Base-by-base conservation (phyloP, 2,797 vertebrate species). In the Manis pentadactyla region DNA sequence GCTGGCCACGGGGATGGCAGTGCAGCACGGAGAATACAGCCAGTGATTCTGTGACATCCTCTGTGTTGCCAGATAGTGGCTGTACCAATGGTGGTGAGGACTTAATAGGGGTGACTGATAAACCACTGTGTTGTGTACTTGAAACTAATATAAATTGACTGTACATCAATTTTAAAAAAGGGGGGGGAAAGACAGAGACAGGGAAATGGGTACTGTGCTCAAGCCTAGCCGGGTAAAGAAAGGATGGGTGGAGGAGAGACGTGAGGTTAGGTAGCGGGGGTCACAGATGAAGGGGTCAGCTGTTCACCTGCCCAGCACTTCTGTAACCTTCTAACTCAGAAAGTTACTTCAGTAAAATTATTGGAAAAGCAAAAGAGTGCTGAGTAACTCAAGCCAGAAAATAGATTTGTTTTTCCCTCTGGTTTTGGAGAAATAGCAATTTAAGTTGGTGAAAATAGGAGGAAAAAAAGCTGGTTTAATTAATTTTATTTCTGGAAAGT, bases 401-500 rank as follows among this genome's bases (percentile, higher is more conserved):
- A 93, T 4, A 88, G 73, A 27, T 74, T 55, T 61, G 37, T 15
- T 61, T 49, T 17, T 49, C 19, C 1, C 7, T 39, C 12, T 66
- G 73, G 74, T 18, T 94, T 74, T 82, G 49, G 31, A 90, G 68
- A 94, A 90, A 85, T 21, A 87, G 49, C 57, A 51, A 46, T 85
- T 93, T 87, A 86, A 19, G 31, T 75, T 46, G 74, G 27, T 69
- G 55, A 86, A 96, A 95, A 75, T 37, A 53, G 51, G 18, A 14
- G 8, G 21, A 5, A 1, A 0, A 21, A 37, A 64, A 64, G 15
- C 21, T 79, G 69, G 75, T 68, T 95, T 71, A 73, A 87, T 86
- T 83, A 83, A 89, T 83, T 77, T 82, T 81, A 83, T 74, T 92
- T 95, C 68, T 91, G 78, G 61, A 88, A 93, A 78, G 34, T 63